These are phyloP conservation scores for Indri indri DNA, from an alignment of 2,113 vertebrate genomes.

Conservation along the genomic window DNA sequence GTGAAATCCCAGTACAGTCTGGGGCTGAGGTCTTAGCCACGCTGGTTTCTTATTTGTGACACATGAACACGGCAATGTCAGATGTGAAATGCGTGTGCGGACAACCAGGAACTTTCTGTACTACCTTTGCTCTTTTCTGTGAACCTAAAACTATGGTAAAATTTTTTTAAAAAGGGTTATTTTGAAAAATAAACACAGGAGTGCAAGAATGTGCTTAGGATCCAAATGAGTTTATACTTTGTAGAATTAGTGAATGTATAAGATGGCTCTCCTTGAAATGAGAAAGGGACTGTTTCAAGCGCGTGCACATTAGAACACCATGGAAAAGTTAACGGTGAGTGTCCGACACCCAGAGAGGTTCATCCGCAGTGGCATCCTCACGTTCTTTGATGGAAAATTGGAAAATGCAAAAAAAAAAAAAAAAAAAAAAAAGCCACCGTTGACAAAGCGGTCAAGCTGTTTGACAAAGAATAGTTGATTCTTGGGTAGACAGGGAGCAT, in stretches of 20 bases:
- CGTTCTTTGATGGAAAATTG: fast-evolving
- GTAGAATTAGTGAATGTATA: not conserved
- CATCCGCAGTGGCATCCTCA: fast-evolving
- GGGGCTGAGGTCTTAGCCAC: fast-evolving
- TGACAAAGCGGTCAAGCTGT: too few relatives aligned
- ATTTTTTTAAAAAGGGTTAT: not conserved
- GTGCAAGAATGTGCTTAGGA: not conserved
- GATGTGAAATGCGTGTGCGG: too few relatives aligned
- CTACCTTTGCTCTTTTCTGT: not conserved
- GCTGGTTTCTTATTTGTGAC: fast-evolving
- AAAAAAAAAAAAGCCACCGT: fast-evolving
- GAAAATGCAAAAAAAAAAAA: not conserved
- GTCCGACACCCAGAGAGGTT: fast-evolving
- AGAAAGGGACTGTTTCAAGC: fast-evolving
- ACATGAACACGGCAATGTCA: fast-evolving
- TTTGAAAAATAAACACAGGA: not conserved
- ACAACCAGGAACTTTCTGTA: fast-evolving
- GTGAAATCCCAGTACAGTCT: not conserved
- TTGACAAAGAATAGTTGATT: not conserved
- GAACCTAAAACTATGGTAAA: not conserved
- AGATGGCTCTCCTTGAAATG: not conserved
- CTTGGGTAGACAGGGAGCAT: too few relatives aligned
- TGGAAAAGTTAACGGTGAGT: not conserved
- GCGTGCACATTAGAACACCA: fast-evolving
- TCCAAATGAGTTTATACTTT: not conserved